Percentiles rank a stretch among this genome's conserved stretches.
Conservation (phyloP, 1,140 invertebrate species). For the Microplitis demolitor region DNA sequence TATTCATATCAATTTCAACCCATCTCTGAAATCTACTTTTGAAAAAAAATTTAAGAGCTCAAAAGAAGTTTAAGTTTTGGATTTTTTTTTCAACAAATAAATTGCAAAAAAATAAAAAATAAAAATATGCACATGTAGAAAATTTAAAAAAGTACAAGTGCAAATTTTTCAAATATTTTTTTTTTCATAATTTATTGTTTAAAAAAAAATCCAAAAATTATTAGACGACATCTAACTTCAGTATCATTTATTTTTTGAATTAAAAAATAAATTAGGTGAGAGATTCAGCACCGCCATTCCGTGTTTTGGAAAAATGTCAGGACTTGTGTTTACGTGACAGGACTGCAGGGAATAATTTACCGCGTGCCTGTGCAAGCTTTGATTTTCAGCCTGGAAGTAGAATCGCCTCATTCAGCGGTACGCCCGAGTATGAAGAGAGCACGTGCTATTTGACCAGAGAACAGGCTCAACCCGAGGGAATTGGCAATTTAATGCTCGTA, state of each 20-base stretch:
- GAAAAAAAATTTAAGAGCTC: background rate
- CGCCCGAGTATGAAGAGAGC: slow-evolving; percentile 86
- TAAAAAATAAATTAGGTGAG: slow-evolving; percentile 62
- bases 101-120: slow-evolving; percentile 17
- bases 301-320: slow-evolving; percentile 85
- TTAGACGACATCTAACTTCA: too few relatives aligned
- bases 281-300: slow-evolving; percentile 80
- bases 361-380: slow-evolving; percentile 81
- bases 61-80: too few relatives aligned
- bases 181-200: too few relatives aligned
- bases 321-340: slow-evolving; percentile 83
- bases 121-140: background rate
- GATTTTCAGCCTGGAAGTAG: slow-evolving; percentile 88
- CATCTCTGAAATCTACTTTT: too few relatives aligned
- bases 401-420: slow-evolving; percentile 79
- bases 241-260: background rate
- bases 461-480: slow-evolving; percentile 82
- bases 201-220: too few relatives aligned
- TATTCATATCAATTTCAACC: too few relatives aligned
- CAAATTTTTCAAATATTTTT: too few relatives aligned
- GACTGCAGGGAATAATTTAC: slow-evolving; percentile 77
- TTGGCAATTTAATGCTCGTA: slow-evolving; percentile 82
- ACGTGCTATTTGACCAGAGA: slow-evolving; percentile 87
- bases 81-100: too few relatives aligned
- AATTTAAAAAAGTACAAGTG: too few relatives aligned